These are phyloP conservation scores for Anadara kagoshimensis DNA, from an alignment of 1,140 invertebrate genomes.

Conservation along the genomic window DNA sequence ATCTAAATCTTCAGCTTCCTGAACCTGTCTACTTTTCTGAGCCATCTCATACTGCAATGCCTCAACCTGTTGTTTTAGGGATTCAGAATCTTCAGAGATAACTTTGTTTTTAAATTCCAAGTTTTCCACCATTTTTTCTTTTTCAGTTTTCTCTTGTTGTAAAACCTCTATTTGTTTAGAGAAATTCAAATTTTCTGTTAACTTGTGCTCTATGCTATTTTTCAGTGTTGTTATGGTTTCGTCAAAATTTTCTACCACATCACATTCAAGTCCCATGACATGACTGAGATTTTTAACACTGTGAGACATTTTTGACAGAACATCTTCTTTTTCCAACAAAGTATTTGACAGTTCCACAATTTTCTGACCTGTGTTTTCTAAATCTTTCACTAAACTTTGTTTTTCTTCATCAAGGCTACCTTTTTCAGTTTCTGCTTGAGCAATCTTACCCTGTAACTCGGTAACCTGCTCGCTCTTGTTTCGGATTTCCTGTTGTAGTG, in stretches of 20 bases:
- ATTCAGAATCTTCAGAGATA: too few species aligned
- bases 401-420: constrained; percentile 36
- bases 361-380: constrained; percentile 24
- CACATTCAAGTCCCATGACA: not conserved
- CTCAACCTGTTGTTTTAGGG: not conserved
- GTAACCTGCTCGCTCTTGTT: constrained; percentile 29
- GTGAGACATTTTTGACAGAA: constrained; percentile 20
- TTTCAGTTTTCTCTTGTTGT: too few species aligned
- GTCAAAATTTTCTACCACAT: constrained; percentile 3
- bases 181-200: too few species aligned
- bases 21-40: constrained; percentile 1
- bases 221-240: not conserved
- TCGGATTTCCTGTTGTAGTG: constrained; percentile 35
- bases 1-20: constrained; percentile 15
- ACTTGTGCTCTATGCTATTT: not conserved
- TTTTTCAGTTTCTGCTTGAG: constrained; percentile 23
- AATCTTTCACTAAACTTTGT: constrained; percentile 29
- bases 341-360: constrained; percentile 27
- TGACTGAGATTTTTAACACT: constrained; percentile 10
- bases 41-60: constrained; percentile 10
- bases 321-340: constrained; percentile 20
- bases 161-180: too few species aligned
- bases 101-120: too few species aligned
- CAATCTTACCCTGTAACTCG: constrained; percentile 17
- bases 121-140: too few species aligned